Conservation (phyloP, 2,113 vertebrate genomes). For the Spea multiplicata region DNA sequence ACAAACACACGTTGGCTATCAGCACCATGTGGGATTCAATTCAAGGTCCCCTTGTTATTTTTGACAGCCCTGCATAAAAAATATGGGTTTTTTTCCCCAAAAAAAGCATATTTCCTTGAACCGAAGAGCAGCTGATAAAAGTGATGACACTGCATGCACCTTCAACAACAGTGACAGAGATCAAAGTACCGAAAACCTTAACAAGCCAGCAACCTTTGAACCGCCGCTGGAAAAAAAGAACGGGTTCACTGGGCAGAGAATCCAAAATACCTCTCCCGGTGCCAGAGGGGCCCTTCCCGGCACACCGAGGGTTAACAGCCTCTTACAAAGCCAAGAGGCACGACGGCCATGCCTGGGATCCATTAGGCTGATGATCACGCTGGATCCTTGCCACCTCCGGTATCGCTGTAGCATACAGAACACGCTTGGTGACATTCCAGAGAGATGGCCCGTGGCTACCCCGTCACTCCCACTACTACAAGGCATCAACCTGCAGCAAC, state of each 20-base stretch:
- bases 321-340: neutral
- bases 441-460: neutral
- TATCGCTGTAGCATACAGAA: neutral
- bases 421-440: slow-evolving; percentile 26
- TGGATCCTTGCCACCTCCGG: neutral
- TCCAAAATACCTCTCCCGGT: slow-evolving; percentile 3
- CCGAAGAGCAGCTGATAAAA: neutral
- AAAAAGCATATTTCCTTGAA: too few relatives aligned
- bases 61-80: too few relatives aligned
- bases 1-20: too few relatives aligned
- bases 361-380: neutral
- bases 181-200: slow-evolving; percentile 69
- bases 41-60: too few relatives aligned
- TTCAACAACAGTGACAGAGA: slow-evolving; percentile 60
- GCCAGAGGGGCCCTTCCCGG: too few relatives aligned
- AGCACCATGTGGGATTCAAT: too few relatives aligned
- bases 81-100: too few relatives aligned
- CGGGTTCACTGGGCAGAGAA: slow-evolving; percentile 55
- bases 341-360: neutral
- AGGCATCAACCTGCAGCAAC: neutral
- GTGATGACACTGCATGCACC: slow-evolving; percentile 17
- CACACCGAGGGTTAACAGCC: neutral
- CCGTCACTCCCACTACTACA: neutral
- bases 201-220: slow-evolving; percentile 57
- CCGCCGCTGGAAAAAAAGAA: slow-evolving; percentile 54